These are phyloP conservation scores for Triops longicaudatus DNA, from an alignment of 1,140 invertebrate genomes.

Conservation along the genomic window DNA sequence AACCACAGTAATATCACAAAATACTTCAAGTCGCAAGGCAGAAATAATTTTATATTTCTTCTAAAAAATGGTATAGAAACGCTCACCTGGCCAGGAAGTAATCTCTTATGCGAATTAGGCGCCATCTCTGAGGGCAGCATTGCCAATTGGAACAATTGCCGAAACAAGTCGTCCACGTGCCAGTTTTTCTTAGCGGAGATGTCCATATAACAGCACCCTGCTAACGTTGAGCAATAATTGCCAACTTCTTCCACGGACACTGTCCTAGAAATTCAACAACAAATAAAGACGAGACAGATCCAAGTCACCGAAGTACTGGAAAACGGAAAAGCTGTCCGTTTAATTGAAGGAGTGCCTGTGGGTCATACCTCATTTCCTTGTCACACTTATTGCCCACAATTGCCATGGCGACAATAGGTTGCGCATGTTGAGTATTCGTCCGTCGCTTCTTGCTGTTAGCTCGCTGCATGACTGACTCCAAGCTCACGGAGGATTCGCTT, in stretches of 20 bases:
- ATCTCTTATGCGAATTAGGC: conserved; percentile 63
- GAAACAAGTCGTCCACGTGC: conserved; percentile 69
- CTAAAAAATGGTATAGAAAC: not conserved
- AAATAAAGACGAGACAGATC: not conserved
- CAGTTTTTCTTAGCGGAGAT: conserved; percentile 69
- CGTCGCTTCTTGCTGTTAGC: conserved; percentile 45
- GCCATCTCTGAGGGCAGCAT: conserved; percentile 77
- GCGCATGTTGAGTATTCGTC: conserved; percentile 44
- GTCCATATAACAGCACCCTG: conserved; percentile 68
- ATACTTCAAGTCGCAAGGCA: too few species aligned
- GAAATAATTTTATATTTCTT: too few species aligned
- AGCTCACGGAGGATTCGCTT: conserved; percentile 23
- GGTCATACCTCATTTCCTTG: conserved; percentile 54
- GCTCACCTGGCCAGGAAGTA: conserved; percentile 25
- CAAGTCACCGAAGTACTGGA: conserved; percentile 20
- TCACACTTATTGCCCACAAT: conserved; percentile 76
- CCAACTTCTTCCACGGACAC: conserved; percentile 60
- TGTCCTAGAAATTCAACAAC: conserved; percentile 52
- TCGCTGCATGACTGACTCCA: conserved; percentile 2
- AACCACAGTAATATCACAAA: not conserved
- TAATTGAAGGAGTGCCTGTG: conserved; percentile 30
- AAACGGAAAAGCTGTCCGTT: not conserved
- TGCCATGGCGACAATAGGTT: conserved; percentile 64
- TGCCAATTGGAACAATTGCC: conserved; percentile 66
- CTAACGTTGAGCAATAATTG: conserved; percentile 58